Base-by-base conservation (phyloP, 2,797 vertebrate genomes). In the Pempheris klunzingeri region DNA sequence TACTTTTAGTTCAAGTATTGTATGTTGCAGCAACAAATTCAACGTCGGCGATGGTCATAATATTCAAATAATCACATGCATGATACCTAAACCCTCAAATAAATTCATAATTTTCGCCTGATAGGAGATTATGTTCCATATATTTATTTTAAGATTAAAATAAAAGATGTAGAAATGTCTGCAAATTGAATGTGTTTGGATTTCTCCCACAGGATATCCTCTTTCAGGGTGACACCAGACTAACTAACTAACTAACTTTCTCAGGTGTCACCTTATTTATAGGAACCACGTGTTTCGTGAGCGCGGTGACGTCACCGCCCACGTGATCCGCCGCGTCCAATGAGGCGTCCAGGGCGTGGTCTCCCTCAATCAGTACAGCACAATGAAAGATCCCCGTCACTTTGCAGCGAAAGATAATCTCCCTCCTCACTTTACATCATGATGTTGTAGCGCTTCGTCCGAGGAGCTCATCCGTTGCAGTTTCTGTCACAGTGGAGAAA, bases 311-410 rank as follows among this genome's bases (percentile, higher is more conserved):
- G 14, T 78, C 41, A 22, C 2, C 0, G 1, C 1, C 71, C 92
- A 89, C 7, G 70, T 91, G 92, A 55, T 13, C 26, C 0, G 0
- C 11, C 4, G 1, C 17, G 69, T 6, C 93, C 88, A 93, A 91
- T 89, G 15, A 24, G 13, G 4, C 8, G 22, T 20, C 52, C 63
- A 55, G 81, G 92, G 92, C 87, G 93, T 91, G 75, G 81, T 82
- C 78, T 72, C 47, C 57, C 55, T 55, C 82, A 86, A 86, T 86
- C 74, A 55, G 53, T 77, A 77, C 52, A 76, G 47, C 74, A 81
- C 70, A 88, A 83, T 71, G 71, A 63, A 60, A 54, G 36, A 49
- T 80, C 15, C 17, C 60, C 20, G 68, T 76, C 81, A 68, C 64
- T 81, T 71, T 38, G 78, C 38, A 7, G 61, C 26, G 43, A 74